Base-by-base conservation (phyloP, 1,140 invertebrate genomes). In the Triops longicaudatus region DNA sequence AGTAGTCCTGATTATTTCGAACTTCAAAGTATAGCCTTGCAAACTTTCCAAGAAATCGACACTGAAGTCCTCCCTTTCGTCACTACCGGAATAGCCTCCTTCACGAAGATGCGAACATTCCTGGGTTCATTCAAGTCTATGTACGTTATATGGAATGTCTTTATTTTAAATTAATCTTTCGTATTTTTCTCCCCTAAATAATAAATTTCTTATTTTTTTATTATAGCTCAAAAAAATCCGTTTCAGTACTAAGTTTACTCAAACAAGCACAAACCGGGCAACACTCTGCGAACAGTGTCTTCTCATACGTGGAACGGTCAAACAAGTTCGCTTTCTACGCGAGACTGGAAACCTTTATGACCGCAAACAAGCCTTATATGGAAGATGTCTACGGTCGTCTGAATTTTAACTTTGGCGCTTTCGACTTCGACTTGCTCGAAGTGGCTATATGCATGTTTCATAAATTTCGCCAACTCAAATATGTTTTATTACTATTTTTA, bases 401-500 rank as follows among this genome's bases (percentile, higher is more conserved):
- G 3, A 63, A 63, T 63, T 63, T 63, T 14, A 63, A 63, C 50
- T 63, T 63, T 3, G 50, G 50, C 14, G 50, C 50, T 3, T 63
- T 63, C n/a, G 50, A 63, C 22, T 63, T 63, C 50, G 50, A 63
- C 50, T 17, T 63, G 50, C 50, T 63, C 17, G 50, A 63, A 63
- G 50, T 63, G 7, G 31, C 31, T 37, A 10, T 63, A 63, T 14
- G 14, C 14, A 6, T 1, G 6, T 0, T n/a, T 17, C 17, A 12
- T 22, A 22, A 63, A 63, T n/a, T 63, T 63, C 9, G 17, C 17
- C 14, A n/a, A n/a, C 17, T 6, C 50, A n/a, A 63, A 22, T n/a
- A n/a, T n/a, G n/a, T n/a, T n/a, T n/a, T n/a, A n/a, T n/a, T n/a
- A 63, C 22, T 14, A 10, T 22, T 63, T 63, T 17, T 63, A 63